Base-by-base conservation (phyloP, 2,888 invertebrate genomes). In the Philereme vetulata region DNA sequence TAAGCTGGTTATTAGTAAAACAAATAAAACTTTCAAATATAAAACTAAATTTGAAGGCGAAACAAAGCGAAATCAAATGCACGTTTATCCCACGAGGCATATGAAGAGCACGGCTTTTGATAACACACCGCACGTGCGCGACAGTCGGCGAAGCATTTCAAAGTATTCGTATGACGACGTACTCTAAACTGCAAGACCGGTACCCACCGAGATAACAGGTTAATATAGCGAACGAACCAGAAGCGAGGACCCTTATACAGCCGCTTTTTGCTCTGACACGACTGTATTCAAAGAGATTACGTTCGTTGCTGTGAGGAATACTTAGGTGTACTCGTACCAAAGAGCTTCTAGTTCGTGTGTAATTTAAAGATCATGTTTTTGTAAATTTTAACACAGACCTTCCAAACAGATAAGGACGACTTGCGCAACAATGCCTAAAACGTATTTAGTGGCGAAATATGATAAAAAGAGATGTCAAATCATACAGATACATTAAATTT, bases 181-280 rank as follows among this genome's bases (percentile, higher is more conserved):
- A 67, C 76, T 77, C 64, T 49, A 73, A 74, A 67, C 71, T 70
- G 76, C 70, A 74, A 72, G 56, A 76, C 65, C 62, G 51, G 65
- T 57, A 75, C 73, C 70, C 65, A 71, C 64, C 67, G 46, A 71
- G 77, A 71, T 81, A 82, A 86, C 84, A 79, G 83, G 85, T 83
- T 89, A 87, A 90, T 89, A 87, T 87, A 72, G 82, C 76, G 86
- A 88, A 88, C 88, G 87, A 88, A 86, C 84, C 85, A 80, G 77
- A 83, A 71, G 67, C 71, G 71, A 88, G 84, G 82, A 49, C 84
- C 67, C 85, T 84, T 75, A 73, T 36, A 47, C 32, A 77, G 80
- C 77, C 74, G 77, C 78, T 81, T 83, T 88, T 82, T 80, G 74
- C 81, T 77, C 76, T 72, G 72, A 74, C 76, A 72, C 76, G 70